phyloP scores from a whole-genome alignment of 2,888 invertebrate genomes.

The Halocaridina rubra region DNA sequence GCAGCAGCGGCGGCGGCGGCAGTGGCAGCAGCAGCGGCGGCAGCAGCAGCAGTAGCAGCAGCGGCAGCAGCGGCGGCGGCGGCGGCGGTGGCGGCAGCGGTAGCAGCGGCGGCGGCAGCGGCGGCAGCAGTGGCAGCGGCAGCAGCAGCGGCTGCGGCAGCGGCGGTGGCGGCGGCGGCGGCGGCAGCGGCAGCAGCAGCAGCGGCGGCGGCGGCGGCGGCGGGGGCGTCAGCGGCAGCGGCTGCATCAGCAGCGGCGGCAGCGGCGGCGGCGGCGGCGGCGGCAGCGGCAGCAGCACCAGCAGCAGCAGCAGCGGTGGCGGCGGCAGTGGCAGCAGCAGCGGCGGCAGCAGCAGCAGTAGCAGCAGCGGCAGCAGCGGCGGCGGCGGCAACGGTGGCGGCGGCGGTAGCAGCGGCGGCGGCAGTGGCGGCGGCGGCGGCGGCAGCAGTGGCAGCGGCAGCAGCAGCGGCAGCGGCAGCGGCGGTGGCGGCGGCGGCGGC shows the following conservation, averaged over 20 bases:
- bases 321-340: background rate
- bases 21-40: background rate
- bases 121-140: background rate
- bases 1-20: background rate
- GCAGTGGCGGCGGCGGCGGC: background rate
- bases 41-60: background rate
- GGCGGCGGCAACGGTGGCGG: background rate
- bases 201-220: background rate
- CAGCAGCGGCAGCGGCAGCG: background rate
- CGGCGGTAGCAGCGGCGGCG: background rate
- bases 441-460: background rate
- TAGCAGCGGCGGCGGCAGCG: background rate
- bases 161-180: background rate
- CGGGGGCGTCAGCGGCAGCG: background rate
- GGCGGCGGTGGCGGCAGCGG: background rate
- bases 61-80: background rate
- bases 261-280: too few relatives aligned
- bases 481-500: background rate
- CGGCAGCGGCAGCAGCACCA: too few relatives aligned
- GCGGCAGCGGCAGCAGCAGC: background rate
- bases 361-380: background rate
- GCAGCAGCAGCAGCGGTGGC: background rate
- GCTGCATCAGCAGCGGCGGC: background rate
- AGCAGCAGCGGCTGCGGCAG: conserved; percentile 2
- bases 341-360: background rate